Conservation (phyloP, 2,113 vertebrate species). For the Scatophagus argus region DNA sequence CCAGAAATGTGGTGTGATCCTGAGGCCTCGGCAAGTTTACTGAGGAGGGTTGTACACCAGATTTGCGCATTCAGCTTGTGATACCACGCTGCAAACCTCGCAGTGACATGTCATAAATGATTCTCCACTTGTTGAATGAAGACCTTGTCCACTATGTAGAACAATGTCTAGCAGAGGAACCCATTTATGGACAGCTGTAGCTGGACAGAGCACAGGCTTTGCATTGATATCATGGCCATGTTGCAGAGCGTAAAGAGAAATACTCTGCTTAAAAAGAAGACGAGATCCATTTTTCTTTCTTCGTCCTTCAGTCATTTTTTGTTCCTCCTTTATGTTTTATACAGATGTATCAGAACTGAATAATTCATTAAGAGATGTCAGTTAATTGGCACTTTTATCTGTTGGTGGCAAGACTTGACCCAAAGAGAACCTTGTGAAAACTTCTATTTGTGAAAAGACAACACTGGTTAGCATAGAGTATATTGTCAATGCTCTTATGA, state of each 20-base stretch:
- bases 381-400: neutral
- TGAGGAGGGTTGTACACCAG: constrained; percentile 3
- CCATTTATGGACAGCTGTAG: too few species aligned
- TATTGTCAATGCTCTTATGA: neutral
- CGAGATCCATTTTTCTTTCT: neutral
- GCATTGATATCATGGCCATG: neutral
- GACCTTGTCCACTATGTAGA: constrained; percentile 11
- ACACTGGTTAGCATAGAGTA: neutral
- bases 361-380: neutral
- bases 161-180: neutral
- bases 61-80: constrained; percentile 11
- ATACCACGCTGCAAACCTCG: constrained; percentile 11
- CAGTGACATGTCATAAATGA: constrained; percentile 6
- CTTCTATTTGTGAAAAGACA: neutral
- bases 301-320: neutral
- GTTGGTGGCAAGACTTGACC: neutral
- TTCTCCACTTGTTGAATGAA: constrained; percentile 35
- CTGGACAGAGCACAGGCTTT: neutral
- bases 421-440: neutral
- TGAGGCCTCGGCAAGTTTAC: constrained; percentile 11
- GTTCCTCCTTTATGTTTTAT: neutral
- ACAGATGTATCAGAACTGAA: neutral
- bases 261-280: too few species aligned
- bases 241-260: neutral
- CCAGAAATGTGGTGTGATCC: constrained; percentile 38